Base-by-base conservation (phyloP, 2,113 vertebrate species). In the Mesembrinibis cayennensis region DNA sequence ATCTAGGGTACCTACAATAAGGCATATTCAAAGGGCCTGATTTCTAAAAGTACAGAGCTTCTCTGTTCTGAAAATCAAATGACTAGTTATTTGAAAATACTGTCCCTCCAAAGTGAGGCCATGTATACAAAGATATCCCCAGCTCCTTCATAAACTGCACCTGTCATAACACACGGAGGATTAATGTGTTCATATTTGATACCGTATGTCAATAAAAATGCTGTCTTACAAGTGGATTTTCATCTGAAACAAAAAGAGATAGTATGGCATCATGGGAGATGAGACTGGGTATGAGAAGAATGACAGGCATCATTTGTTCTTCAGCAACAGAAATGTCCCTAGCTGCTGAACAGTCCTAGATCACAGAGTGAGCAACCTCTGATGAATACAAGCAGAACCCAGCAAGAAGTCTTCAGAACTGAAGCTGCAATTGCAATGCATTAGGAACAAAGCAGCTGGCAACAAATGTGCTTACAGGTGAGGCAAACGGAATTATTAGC, bases 261-360 rank as follows among this genome's bases (percentile, higher is more conserved):
- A 63, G 25, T 67, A 34, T 6, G 9, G 44, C n/a, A 77, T 73
- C 9, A 3, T 32, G 47, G 80, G 72, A 78, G 36, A 92, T 59
- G 69, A 94, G 80, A 76, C n/a, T 83, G 25, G 19, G 8, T 82
- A 70, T 45, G 42, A 95, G 53, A 25, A 82, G 25, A 90, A 78
- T 47, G 61, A 44, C 34, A 76, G 62, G 36, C 16, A 74, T 34
- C 29, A 62, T 71, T 87, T 91, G 63, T 74, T 96, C 87, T 92
- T 44, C 73, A 72, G 73, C 0, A 0, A 79, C 0, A 0, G 65
- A 82, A 65, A 73, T 44, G 56, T 55, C 86, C 45, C 61, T 49
- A 61, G 81, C 47, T 91, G 80, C 45, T 1, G 0, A 84, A 55
- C 13, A 73, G 40, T 36, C 30, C 49, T n/a, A 81, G 77, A 84